These are phyloP conservation scores for Leptinotarsa undecemlineata DNA, from an alignment of 1,140 invertebrate genomes.

Conservation along the genomic window DNA sequence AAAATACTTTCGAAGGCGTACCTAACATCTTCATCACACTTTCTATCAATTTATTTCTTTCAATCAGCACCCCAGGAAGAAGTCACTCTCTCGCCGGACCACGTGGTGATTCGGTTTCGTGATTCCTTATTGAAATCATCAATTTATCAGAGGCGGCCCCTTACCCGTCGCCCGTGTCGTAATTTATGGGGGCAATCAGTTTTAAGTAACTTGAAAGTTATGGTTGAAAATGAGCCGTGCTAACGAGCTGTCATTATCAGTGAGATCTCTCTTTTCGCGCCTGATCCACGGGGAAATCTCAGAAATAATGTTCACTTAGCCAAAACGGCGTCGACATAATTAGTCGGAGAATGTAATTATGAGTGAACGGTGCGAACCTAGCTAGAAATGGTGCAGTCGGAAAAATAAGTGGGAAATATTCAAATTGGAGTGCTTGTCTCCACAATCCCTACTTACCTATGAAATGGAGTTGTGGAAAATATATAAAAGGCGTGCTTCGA, in stretches of 20 bases:
- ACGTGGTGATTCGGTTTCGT: conserved; percentile 4
- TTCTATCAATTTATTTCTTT: not conserved
- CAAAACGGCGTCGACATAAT: conserved; percentile 7
- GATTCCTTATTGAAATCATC: conserved; percentile 24
- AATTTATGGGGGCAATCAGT: conserved; percentile 19
- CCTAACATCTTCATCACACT: too few species aligned
- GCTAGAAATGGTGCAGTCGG: not conserved
- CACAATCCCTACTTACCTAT: too few species aligned
- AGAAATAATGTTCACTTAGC: conserved; percentile 8
- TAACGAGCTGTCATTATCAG: conserved; percentile 25
- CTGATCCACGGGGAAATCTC: conserved; percentile 1
- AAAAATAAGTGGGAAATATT: not conserved
- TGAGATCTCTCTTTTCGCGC: conserved; percentile 9
- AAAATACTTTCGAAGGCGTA: too few species aligned
- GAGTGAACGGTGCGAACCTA: not conserved
- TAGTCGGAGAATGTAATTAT: conserved; percentile 3
- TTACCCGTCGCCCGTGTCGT: not conserved
- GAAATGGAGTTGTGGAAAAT: too few species aligned
- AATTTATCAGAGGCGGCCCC: conserved; percentile 12
- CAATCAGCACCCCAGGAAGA: not conserved
- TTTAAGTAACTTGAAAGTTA: conserved; percentile 19
- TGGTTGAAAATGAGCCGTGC: conserved; percentile 20
- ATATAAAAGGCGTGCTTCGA: too few species aligned
- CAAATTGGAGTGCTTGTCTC: too few species aligned
- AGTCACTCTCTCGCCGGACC: not conserved